Conservation (phyloP, 2,113 vertebrate genomes). For the Patagioenas fasciata region DNA sequence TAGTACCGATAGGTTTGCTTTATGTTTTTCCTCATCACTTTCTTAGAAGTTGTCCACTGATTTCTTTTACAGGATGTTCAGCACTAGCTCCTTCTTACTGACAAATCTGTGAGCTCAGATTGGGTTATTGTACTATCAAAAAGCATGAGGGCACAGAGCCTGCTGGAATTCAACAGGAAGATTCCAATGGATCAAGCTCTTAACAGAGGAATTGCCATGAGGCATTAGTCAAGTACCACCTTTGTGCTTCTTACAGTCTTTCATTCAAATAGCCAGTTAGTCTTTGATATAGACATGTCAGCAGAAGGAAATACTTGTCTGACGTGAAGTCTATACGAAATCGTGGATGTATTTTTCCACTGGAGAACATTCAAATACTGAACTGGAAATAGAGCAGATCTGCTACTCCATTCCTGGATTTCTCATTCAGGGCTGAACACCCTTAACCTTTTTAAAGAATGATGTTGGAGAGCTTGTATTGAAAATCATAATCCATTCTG, state of each 20-base stretch:
- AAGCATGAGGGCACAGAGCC: neutral
- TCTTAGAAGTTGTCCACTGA: neutral
- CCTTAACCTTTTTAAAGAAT: neutral
- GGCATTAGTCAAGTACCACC: neutral
- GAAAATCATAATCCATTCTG: neutral
- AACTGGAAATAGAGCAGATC: neutral
- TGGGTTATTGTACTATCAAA: neutral
- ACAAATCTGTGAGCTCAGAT: neutral
- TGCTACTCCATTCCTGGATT: neutral
- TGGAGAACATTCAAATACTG: neutral
- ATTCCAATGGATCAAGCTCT: neutral
- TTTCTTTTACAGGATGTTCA: neutral
- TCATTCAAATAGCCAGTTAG: neutral
- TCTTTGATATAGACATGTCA: neutral
- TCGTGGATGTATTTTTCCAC: neutral
- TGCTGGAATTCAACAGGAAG: neutral
- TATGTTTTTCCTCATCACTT: neutral
- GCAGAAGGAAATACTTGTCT: neutral
- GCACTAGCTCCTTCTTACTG: neutral
- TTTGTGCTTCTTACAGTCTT: neutral
- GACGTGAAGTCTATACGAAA: neutral
- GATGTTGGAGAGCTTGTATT: neutral
- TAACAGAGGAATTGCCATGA: neutral
- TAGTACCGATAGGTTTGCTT: neutral
- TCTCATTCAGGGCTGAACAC: neutral